These are phyloP conservation scores for Cacoxenus indagator DNA, from an alignment of 2,888 invertebrate genomes.

Conservation along the genomic window DNA sequence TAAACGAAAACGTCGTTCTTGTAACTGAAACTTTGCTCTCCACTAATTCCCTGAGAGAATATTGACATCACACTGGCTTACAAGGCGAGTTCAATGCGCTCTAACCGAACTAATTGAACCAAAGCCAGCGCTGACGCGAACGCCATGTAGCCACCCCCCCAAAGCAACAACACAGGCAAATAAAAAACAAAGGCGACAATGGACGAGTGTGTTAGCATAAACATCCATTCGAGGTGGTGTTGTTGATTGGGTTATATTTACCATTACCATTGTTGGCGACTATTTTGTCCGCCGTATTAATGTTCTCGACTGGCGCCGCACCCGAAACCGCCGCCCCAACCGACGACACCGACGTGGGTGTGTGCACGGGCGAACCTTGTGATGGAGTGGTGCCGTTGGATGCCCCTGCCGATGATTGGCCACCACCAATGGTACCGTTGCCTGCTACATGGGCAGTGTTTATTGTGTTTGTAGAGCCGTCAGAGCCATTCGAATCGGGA, in stretches of 20 bases:
- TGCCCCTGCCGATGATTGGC: conserved; percentile 45
- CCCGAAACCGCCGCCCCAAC: conserved; percentile 32
- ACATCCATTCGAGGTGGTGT: not conserved
- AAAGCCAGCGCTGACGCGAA: not conserved
- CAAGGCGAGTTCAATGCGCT: conserved; percentile 18
- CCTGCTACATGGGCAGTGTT: too few relatives aligned
- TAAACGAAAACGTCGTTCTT: not conserved
- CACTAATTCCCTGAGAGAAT: not conserved
- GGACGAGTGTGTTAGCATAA: not conserved
- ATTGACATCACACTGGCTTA: conserved; percentile 16
- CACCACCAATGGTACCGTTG: conserved; percentile 37
- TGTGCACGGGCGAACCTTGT: conserved; percentile 50
- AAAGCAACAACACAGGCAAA: not conserved
- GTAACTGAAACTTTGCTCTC: too few relatives aligned
- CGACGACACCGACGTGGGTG: conserved; percentile 43
- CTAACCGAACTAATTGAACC: conserved; percentile 11
- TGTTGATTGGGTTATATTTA: conserved; percentile 49
- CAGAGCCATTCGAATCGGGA: conserved; percentile 64
- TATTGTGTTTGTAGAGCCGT: conserved; percentile 56
- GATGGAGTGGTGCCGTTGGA: conserved; percentile 53
- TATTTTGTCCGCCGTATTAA: conserved; percentile 61
- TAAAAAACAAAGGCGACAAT: not conserved
- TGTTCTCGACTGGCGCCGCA: conserved; percentile 54
- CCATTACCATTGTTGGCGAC: conserved; percentile 69
- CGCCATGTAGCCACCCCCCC: not conserved